Evolutionary conservation across 1,140 invertebrate genomes (phyloP).

Genomic region (Aethina tumida): DNA sequence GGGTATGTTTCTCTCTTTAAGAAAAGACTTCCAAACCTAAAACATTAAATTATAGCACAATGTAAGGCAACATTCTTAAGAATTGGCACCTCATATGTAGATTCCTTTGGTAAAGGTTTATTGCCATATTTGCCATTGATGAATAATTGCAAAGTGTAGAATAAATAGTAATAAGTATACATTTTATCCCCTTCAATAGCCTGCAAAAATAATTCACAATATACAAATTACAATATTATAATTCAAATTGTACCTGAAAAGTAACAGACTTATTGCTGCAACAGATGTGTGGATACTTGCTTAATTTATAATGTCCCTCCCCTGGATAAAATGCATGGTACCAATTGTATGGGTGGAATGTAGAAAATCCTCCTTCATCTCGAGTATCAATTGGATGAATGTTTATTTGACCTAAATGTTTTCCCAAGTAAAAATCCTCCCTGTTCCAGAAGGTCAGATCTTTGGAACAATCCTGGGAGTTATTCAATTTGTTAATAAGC

Average conservation of each 20-base stretch:
- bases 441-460: slow-evolving; percentile 22
- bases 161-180: slow-evolving; percentile 30
- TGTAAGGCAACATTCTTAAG: neutral
- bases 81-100: slow-evolving; percentile 18
- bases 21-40: slow-evolving; percentile 28
- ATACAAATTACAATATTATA: slow-evolving; percentile 3
- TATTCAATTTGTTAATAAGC: slow-evolving; percentile 17
- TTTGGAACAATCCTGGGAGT: slow-evolving; percentile 12
- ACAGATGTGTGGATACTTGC: slow-evolving; percentile 26
- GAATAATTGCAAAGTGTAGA: slow-evolving; percentile 29
- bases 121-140: slow-evolving; percentile 24
- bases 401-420: slow-evolving; percentile 22
- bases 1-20: slow-evolving; percentile 17
- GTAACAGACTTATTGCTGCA: slow-evolving; percentile 27
- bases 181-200: slow-evolving; percentile 27
- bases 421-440: slow-evolving; percentile 28
- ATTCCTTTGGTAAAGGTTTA: slow-evolving; percentile 8
- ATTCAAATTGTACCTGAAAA: slow-evolving; percentile 24
- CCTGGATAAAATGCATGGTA: slow-evolving; percentile 24
- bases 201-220: slow-evolving; percentile 17
- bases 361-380: slow-evolving; percentile 23
- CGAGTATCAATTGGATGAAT: slow-evolving; percentile 24
- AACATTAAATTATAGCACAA: slow-evolving; percentile 2
- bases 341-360: slow-evolving; percentile 28
- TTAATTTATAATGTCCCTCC: slow-evolving; percentile 22